A percentile compares a stretch with the other conserved stretches of the same genome.
Evolutionary conservation across 2,888 invertebrate species (phyloP).

Genomic region (Alentia gelatinosa): DNA sequence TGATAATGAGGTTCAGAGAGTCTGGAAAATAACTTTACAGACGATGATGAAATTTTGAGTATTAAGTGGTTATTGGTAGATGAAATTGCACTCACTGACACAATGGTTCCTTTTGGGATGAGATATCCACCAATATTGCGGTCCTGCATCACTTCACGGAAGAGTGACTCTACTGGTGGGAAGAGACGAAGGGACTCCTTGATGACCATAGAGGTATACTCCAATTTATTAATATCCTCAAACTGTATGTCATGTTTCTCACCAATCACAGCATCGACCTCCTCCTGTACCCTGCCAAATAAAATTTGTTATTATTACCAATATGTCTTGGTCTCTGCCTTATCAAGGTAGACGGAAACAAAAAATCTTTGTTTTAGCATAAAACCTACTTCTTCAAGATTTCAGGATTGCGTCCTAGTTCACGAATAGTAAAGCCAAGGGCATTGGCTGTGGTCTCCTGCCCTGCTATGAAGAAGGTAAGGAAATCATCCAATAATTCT

Average conservation of each 20-base stretch:
- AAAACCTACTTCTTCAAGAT: slow-evolving; percentile 55
- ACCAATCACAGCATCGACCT: slow-evolving; percentile 17
- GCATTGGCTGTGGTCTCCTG: slow-evolving; percentile 65
- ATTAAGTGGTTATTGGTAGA: no score
- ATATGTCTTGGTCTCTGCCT: no score
- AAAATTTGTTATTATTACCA: no score
- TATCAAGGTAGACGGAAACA: no score
- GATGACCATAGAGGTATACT: neutral
- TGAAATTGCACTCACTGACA: neutral
- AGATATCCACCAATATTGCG: neutral
- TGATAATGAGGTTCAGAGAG: no score
- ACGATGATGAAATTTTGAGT: no score
- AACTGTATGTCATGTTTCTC: neutral
- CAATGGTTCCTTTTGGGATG: neutral
- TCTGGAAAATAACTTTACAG: no score
- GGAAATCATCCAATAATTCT: slow-evolving; percentile 60
- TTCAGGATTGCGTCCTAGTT: slow-evolving; percentile 60
- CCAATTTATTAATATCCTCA: slow-evolving; percentile 13
- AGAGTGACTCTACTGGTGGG: neutral
- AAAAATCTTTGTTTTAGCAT: no score
- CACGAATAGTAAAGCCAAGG: slow-evolving; percentile 58
- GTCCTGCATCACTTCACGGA: neutral
- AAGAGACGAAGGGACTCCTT: slow-evolving; percentile 5
- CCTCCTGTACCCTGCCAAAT: neutral
- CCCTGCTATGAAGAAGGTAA: slow-evolving; percentile 64